Base-by-base conservation (phyloP, 2,888 invertebrate genomes). In the Rhaphigaster nebulosa region DNA sequence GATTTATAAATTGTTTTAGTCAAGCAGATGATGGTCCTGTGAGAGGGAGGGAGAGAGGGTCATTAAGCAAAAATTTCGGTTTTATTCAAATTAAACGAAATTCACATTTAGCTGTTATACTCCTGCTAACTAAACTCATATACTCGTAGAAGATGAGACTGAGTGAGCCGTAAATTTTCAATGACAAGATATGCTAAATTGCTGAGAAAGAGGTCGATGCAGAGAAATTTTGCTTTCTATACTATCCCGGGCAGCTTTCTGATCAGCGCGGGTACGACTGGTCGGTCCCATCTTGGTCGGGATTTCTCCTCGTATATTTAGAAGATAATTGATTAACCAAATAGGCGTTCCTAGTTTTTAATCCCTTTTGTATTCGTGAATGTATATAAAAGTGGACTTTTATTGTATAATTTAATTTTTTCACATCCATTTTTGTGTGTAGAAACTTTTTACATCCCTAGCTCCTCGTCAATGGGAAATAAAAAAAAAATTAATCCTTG, bases 201-300 rank as follows among this genome's bases (percentile, higher is more conserved):
- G 70, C 38, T 76, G 34, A 23, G 45, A 84, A 84, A 84, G 26
- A 6, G 84, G 84, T 84, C 84, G 84, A 15, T 45, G 84, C 84
- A 84, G 84, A 84, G 84, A 84, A 50, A 84, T 84, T 84, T 84
- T 84, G 84, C 84, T 84, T 84, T 84, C 84, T 84, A 84, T 84
- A 84, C 45, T 50, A 84, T 84, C 84, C 45, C n/a, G 84, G 45
- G 84, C 84, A 45, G 45, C 84, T 84, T 84, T 84, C 84, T 34
- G 84, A 84, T 45, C 84, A 45, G 45, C 45, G 38, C n/a, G 26
- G 5, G n/a, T 45, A n/a, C 84, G 8, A 38, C 84, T 84, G 45
- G 34, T 34, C 4, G 76, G 26, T 45, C n/a, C 84, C 45, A 45
- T 45, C 80, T 38, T 5, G n/a, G 15, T 15, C 12, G 15, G 5